phyloP scores from a whole-genome alignment of 2,113 vertebrate genomes.

The Xenopus borealis region DNA sequence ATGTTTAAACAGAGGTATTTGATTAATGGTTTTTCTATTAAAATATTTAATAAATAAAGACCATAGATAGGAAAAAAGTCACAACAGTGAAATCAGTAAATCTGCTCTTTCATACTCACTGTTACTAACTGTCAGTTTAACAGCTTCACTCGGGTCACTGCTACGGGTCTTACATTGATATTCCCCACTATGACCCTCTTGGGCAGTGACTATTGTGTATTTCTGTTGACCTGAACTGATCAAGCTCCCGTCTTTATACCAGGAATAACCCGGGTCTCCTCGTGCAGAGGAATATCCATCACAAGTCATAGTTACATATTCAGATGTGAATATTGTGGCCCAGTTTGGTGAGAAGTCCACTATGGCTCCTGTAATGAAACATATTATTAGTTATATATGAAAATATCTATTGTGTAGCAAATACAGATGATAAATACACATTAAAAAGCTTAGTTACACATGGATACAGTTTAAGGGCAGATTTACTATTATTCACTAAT shows the following conservation, averaged over 20 bases:
- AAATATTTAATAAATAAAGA: too few relatives aligned
- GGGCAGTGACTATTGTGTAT: not conserved
- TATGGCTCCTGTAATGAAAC: not conserved
- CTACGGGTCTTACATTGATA: constrained; percentile 6
- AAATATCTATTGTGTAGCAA: too few relatives aligned
- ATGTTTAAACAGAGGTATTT: too few relatives aligned
- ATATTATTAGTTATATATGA: too few relatives aligned
- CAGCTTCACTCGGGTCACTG: constrained; percentile 3
- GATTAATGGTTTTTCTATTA: too few relatives aligned
- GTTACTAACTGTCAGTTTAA: constrained; percentile 1
- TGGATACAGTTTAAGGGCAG: too few relatives aligned
- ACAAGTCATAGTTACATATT: constrained; percentile 12
- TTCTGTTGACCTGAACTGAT: not conserved
- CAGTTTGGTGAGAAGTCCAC: constrained; percentile 10
- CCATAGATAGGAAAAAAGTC: too few relatives aligned
- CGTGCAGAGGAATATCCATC: not conserved
- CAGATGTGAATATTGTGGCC: not conserved
- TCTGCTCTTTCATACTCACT: not conserved
- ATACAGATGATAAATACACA: too few relatives aligned
- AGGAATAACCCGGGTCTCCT: not conserved
- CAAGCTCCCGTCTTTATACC: constrained; percentile 6
- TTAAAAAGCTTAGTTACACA: too few relatives aligned
- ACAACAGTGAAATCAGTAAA: too few relatives aligned
- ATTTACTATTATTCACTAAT: too few relatives aligned
- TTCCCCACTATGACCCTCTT: not conserved